Base-by-base conservation (phyloP, 2,888 invertebrate genomes). In the Agrochola macilenta region DNA sequence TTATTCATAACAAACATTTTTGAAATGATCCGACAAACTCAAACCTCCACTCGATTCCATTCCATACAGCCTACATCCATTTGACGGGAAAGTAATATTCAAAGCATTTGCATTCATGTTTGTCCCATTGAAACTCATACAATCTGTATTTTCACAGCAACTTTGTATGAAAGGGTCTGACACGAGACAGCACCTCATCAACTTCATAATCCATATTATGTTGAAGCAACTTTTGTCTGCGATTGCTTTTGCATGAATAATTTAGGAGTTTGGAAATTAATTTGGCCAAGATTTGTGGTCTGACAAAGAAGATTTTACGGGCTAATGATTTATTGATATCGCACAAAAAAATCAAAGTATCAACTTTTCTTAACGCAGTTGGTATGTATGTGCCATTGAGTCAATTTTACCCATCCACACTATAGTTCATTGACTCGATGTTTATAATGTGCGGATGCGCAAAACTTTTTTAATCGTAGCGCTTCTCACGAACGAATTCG, bases 91-190 rank as follows among this genome's bases (percentile, higher is more conserved):
- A 58, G 9, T 17, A 49, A 2, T 23, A 61, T 75, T 75, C 43
- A 74, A 46, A 72, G 49, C 52, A 79, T 82, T 82, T 54, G 5
- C 26, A 64, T 82, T 74, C 46, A 79, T 57, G 26, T 49, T 58
- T 52, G 8, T 46, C 58, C 63, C 14, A 66, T 76, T 65, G 43
- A 64, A 84, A 64, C 49, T 71, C 43, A 46, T 43, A 66, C 57
- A 61, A 83, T 81, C 63, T 46, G 23, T 72, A 66, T 69, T 66
- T 83, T 82, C 66, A 14, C 61, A 81, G 77, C 20, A 39, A 63
- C 76, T 68, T 76, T 72, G 17, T 83, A 70, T 71, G 14, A 79
- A 79, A 74, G 57, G 30, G 35, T 30, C 43, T 57, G 52, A 58
- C 57, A 49, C 61, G 60, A 72, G 58, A 52, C 61, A 43, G 58